Evolutionary conservation across 2,797 vertebrate species (phyloP), one percentile per base, ranked within the genome.

Genomic region (Hyperoplus immaculatus): DNA sequence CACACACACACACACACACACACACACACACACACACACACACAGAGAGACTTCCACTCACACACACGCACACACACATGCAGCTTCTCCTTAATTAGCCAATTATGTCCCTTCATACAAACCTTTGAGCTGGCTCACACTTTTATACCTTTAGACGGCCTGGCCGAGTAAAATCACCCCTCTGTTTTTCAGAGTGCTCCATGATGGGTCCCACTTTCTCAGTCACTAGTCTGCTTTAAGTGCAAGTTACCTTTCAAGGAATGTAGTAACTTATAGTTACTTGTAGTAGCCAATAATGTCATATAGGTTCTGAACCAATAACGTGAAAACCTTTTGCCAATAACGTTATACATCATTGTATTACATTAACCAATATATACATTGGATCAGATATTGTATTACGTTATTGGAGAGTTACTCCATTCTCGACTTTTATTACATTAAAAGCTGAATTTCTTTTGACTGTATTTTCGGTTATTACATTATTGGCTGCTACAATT

Each of bases 81-180:
- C 72, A 59, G 36, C 29, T 3, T 62, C n/a, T 58, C 59, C 62
- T 62, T 91, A 89, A 92, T 92, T 90, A 88, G 80, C 78, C 83
- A 84, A 83, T 91, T 86, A 83, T 41, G 49, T 47, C 77, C 66
- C 62, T 75, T 64, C 59, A 61, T 58, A 55, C 67, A 79, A 78
- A 77, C 80, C 59, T 55, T 61, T 68, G 77, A 83, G 75, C 67
- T 53, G n/a, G 42, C 57, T 45, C 82, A 89, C 86, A 89, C 83
- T 82, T 87, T 85, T 87, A 83, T 89, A 74, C 78, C 83, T 81
- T 80, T 45, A 68, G 64, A 82, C 65, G 70, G 80, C 55, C 89
- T 80, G 78, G 74, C 66, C 0, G 50, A 69, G 65, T 53, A 66
- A 84, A 86, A 83, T 75, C 71, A 69, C 67, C 50, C 21, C 41